Evolutionary conservation across 2,888 invertebrate species (phyloP).

Genomic region (Ennomos fuscantarius): DNA sequence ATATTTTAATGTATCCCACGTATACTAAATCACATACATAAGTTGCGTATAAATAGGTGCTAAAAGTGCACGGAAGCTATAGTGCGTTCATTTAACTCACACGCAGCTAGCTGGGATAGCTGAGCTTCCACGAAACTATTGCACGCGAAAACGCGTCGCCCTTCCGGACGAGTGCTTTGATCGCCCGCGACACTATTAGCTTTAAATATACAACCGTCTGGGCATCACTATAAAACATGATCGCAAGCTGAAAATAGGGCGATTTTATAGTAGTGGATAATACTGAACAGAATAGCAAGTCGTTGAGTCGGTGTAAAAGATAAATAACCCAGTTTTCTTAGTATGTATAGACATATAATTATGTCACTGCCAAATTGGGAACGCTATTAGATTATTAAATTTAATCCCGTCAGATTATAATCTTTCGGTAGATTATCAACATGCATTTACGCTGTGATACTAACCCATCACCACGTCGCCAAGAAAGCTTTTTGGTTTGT

Average conservation of each 20-base stretch:
- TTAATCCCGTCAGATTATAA: too few species aligned
- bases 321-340: too few species aligned
- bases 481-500: too few species aligned
- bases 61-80: slow-evolving; percentile 55
- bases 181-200: slow-evolving; percentile 45
- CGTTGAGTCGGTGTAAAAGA: too few species aligned
- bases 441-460: too few species aligned
- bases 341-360: too few species aligned
- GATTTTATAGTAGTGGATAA: slow-evolving; percentile 6
- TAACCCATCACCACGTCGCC: too few species aligned
- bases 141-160: slow-evolving; percentile 59
- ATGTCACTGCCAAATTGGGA: too few species aligned
- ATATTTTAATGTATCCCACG: too few species aligned
- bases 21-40: too few species aligned
- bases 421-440: too few species aligned
- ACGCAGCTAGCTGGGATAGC: slow-evolving; percentile 51
- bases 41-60: slow-evolving; percentile 12
- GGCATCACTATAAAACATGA: slow-evolving; percentile 36
- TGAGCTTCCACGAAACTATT: slow-evolving; percentile 66
- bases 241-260: slow-evolving; percentile 34
- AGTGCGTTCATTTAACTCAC: slow-evolving; percentile 50
- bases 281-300: neutral
- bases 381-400: too few species aligned
- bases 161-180: slow-evolving; percentile 56
- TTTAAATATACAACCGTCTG: slow-evolving; percentile 32